Base-by-base conservation (phyloP, 2,888 invertebrate genomes). In the Conistra vaccinii region DNA sequence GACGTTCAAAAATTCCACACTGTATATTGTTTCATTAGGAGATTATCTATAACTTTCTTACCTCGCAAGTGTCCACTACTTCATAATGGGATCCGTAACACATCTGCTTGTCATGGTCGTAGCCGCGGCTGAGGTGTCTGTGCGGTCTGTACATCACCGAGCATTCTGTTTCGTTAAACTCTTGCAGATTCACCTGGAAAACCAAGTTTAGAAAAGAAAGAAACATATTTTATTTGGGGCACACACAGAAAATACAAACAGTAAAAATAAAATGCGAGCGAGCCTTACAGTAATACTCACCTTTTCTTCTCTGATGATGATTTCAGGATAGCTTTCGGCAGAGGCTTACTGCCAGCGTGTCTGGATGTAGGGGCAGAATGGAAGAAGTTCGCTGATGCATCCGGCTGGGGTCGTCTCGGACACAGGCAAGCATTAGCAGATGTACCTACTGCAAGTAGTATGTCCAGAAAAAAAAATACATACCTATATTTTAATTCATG, bases 321-420 rank as follows among this genome's bases (percentile, higher is more conserved):
- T 83, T 85, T 9, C 76, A 86, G 86, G 45, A 86, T 86, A 39
- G 66, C 70, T 29, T 86, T 86, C 5, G 83, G 83, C 26, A 70
- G 7, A 20, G 77, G 45, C 20, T 45, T 86, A 14, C 62, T 86
- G n/a, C 86, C 86, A 3, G 86, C 83, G 0, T 86, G 86, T 45
- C n/a, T 86, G 17, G 67, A 79, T 39, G 35, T 26, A 14, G 71
- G 69, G 3, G 14, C 7, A 5, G 20, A 67, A 20, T 14, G 2
- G 29, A 51, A 58, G 26, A 0, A 0, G 0, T 12, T 0, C 0
- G 86, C 80, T 10, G 79, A 73, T 14, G 86, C 84, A 1, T 67
- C 83, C 2, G 86, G 86, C 0, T 86, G 86, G 86, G 86, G 86
- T 1, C 83, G 76, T 17, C 61, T 85, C 7, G 86, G 86, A 0